Conservation (phyloP, 2,113 vertebrate genomes). For the Sitta europaea region DNA sequence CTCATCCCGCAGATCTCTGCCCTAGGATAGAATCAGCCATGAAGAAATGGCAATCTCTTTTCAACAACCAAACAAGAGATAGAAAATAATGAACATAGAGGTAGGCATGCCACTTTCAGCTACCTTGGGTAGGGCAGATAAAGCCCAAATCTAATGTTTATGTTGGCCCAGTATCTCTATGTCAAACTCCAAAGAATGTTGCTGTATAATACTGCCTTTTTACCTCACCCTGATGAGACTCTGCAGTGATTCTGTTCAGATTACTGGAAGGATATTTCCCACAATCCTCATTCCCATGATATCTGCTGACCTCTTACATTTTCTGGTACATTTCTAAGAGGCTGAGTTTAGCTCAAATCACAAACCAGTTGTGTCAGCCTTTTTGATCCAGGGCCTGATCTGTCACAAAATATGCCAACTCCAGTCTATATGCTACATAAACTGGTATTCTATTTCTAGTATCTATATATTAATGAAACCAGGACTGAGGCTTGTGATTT, state of each 20-base stretch:
- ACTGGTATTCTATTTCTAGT: neutral
- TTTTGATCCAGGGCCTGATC: neutral
- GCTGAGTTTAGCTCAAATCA: neutral
- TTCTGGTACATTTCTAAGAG: neutral
- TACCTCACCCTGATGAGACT: neutral
- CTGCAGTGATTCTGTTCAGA: neutral
- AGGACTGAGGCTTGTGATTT: neutral
- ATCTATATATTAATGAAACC: neutral
- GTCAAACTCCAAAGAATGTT: neutral
- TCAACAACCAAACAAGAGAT: neutral
- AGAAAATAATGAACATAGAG: neutral
- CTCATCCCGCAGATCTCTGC: neutral
- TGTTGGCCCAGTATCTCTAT: neutral
- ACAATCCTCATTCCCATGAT: neutral
- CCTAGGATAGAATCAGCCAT: neutral
- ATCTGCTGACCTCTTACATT: neutral
- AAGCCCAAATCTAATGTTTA: neutral
- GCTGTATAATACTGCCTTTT: neutral
- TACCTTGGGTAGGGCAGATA: neutral
- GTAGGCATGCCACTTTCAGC: neutral
- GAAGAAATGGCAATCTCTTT: neutral
- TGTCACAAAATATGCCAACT: neutral
- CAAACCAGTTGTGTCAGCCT: neutral
- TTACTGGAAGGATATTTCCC: neutral
- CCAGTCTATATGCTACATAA: neutral